phyloP scores from a whole-genome alignment of 2,797 vertebrate genomes.

The Tenualosa ilisha region DNA sequence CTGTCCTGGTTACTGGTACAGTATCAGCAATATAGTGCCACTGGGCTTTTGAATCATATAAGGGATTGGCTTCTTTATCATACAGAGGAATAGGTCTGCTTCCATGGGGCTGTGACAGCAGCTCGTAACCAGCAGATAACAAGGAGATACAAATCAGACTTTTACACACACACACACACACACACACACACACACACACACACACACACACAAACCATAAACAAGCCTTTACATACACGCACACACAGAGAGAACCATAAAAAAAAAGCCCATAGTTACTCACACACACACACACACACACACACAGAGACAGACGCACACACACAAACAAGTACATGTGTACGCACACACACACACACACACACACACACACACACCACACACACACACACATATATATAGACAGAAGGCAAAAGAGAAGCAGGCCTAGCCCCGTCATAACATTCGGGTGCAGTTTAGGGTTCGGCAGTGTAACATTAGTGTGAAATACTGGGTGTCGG shows the following conservation, averaged over 20 bases:
- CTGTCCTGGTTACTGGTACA: neutral
- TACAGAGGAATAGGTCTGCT: neutral
- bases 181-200: neutral
- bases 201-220: neutral
- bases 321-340: neutral
- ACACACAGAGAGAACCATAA: neutral
- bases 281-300: neutral
- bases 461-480: neutral
- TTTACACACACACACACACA: neutral
- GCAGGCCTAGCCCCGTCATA: neutral
- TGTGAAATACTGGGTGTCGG: slow-evolving; percentile 9
- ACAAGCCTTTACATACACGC: neutral
- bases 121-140: slow-evolving; percentile 2
- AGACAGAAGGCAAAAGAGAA: neutral
- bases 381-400: neutral
- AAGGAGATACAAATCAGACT: neutral
- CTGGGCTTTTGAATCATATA: neutral
- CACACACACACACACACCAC: neutral
- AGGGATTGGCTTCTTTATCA: neutral
- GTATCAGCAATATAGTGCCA: neutral
- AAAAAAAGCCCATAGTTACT: neutral
- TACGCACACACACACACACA: neutral
- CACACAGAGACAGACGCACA: neutral
- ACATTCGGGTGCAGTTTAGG: neutral
- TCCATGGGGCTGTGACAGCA: neutral